Evolutionary conservation across 2,113 vertebrate species (phyloP).

Genomic region (Gnathonemus echidnorhynchus): DNA sequence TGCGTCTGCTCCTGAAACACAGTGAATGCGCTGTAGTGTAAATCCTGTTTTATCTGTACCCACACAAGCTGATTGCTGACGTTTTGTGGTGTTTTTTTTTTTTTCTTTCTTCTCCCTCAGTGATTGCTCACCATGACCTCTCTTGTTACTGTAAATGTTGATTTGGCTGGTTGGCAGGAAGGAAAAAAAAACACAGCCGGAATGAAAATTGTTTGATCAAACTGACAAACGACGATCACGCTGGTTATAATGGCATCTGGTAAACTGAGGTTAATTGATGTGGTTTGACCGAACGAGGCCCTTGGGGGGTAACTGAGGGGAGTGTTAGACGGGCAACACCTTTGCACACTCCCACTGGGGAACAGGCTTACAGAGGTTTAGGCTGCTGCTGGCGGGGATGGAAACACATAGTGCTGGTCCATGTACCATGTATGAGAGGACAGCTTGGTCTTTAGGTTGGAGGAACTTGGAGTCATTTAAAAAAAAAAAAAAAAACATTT

Average conservation of each 20-base stretch:
- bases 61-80: background rate
- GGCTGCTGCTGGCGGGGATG: background rate
- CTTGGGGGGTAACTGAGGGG: constrained; percentile 39
- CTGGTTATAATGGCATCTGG: constrained; percentile 32
- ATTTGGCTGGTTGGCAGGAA: background rate
- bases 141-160: background rate
- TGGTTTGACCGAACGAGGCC: constrained; percentile 42
- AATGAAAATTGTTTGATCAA: constrained; percentile 19
- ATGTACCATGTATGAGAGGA: background rate
- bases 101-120: background rate
- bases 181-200: background rate
- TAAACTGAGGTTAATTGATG: constrained; percentile 42
- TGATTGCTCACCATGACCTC: background rate
- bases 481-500: background rate
- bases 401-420: background rate
- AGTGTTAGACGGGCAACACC: background rate
- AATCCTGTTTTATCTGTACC: background rate
- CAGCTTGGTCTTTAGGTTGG: background rate
- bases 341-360: background rate
- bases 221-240: background rate
- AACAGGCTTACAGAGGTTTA: background rate
- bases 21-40: background rate
- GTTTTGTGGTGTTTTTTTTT: background rate
- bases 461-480: background rate
- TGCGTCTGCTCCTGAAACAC: background rate